Conservation (phyloP, 1,140 invertebrate genomes). For the Brachionus koreanus region DNA sequence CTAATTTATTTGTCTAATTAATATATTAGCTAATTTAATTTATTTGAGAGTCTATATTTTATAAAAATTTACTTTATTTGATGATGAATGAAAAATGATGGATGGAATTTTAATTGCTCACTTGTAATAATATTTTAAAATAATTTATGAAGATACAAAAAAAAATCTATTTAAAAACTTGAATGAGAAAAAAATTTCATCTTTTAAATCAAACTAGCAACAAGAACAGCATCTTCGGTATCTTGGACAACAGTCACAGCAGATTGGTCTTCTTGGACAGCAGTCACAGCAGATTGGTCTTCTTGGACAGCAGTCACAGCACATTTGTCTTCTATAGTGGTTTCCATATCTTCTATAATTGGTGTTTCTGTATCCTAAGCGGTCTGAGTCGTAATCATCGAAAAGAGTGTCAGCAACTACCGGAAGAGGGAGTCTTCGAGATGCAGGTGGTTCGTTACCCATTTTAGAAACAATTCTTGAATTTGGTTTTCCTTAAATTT, state of each 20-base stretch:
- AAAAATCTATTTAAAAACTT: background rate
- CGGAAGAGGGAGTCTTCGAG: background rate
- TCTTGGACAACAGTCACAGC: background rate
- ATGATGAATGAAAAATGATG: background rate
- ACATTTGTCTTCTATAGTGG: background rate
- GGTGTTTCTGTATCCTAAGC: background rate
- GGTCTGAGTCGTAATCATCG: background rate
- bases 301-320: background rate
- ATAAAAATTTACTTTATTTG: background rate
- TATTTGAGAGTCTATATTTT: no score
- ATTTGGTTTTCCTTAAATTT: no score
- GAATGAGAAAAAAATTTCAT: background rate
- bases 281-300: background rate
- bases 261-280: background rate
- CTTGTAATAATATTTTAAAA: background rate
- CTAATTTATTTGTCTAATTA: no score
- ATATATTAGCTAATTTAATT: no score
- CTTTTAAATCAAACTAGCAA: background rate
- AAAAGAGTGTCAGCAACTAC: background rate
- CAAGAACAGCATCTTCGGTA: background rate
- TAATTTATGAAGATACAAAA: background rate
- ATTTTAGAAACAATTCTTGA: background rate
- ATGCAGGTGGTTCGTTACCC: background rate
- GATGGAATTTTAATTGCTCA: conserved; percentile 21
- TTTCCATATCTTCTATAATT: background rate